phyloP scores from a whole-genome alignment of 2,888 invertebrate species.

The Amiota minor region DNA sequence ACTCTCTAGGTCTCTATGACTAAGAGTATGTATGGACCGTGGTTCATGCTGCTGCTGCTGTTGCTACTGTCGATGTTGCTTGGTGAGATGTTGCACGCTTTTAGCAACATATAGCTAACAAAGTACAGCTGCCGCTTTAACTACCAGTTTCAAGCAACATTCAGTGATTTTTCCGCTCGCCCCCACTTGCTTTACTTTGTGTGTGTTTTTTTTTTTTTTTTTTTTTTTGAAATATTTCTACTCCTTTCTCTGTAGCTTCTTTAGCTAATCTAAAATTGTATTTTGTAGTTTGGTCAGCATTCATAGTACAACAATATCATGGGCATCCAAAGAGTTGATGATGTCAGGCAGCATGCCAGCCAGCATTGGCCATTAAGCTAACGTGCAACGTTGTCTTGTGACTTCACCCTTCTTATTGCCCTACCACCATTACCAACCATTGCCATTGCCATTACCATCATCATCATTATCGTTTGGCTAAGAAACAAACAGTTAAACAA shows the following conservation, averaged over 20 bases:
- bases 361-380: constrained; percentile 11
- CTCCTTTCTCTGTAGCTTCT: neutral
- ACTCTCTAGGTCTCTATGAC: no score
- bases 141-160: neutral
- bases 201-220: neutral
- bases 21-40: no score
- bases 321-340: no score
- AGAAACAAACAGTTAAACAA: constrained; percentile 18
- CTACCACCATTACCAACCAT: neutral
- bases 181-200: neutral
- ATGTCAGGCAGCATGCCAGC: neutral
- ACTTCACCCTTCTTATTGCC: neutral
- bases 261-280: constrained; percentile 7
- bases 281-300: no score
- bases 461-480: constrained; percentile 5
- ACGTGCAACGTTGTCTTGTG: neutral
- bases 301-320: no score
- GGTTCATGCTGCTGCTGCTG: no score
- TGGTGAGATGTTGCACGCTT: no score
- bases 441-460: constrained; percentile 8
- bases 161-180: neutral
- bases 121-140: constrained; percentile 2
- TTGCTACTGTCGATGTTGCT: neutral
- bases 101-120: no score
- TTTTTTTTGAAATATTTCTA: neutral